Evolutionary conservation across 2,113 vertebrate species (phyloP).

Genomic region (Garra rufa): DNA sequence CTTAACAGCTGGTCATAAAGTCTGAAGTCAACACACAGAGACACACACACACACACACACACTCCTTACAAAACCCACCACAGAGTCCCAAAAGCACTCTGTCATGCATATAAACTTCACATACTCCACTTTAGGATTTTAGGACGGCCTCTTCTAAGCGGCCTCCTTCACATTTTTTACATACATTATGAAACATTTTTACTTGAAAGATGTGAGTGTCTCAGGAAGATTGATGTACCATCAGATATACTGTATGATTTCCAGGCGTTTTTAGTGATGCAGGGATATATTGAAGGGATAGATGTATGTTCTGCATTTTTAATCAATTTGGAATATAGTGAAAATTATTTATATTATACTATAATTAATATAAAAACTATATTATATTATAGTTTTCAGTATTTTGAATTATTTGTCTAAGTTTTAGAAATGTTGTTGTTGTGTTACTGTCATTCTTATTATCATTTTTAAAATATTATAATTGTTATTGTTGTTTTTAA

Average conservation of each 20-base stretch:
- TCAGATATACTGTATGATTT: not conserved
- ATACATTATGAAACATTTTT: not conserved
- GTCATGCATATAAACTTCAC: not conserved
- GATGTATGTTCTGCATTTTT: not conserved
- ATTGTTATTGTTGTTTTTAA: no score
- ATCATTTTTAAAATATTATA: no score
- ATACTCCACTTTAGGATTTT: not conserved
- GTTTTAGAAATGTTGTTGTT: no score
- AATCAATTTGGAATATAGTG: no score
- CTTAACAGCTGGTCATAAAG: conserved; percentile 1
- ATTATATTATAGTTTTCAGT: no score
- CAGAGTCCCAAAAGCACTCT: not conserved
- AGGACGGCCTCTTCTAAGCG: not conserved
- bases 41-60: not conserved
- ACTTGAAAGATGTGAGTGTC: not conserved
- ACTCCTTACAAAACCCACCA: not conserved
- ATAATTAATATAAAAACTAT: no score
- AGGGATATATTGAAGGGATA: not conserved
- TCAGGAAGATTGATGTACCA: not conserved
- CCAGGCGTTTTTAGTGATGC: not conserved
- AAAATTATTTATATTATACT: no score
- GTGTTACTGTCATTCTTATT: no score
- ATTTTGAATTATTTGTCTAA: no score
- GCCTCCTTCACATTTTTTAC: not conserved
- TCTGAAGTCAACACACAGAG: not conserved